phyloP scores from a whole-genome alignment of 2,113 vertebrate species.

The Aepyceros melampus region DNA sequence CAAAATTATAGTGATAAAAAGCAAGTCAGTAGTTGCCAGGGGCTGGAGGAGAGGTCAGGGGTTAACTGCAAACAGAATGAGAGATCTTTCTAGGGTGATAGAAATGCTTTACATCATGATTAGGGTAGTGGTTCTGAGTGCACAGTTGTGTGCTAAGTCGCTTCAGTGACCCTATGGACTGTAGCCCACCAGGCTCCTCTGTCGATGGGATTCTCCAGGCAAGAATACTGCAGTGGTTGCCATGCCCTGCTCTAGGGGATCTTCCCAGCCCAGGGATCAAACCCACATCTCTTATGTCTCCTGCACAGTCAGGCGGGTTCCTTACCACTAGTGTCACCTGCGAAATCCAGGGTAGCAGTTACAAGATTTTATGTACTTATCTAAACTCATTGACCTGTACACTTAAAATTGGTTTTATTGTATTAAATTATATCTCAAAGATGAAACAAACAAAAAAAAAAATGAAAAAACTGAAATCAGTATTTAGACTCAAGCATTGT shows the following conservation, averaged over 20 bases:
- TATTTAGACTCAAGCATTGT: background rate
- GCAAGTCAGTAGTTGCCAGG: background rate
- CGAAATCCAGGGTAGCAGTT: background rate
- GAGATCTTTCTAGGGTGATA: background rate
- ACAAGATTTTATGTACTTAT: background rate
- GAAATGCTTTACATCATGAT: background rate
- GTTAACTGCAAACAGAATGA: background rate
- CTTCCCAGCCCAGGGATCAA: background rate
- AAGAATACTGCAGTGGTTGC: background rate
- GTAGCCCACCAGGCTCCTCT: background rate
- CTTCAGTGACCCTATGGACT: background rate
- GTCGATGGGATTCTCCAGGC: background rate
- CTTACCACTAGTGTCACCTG: background rate
- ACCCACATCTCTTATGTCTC: background rate
- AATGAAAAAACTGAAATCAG: background rate
- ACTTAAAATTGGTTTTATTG: conserved; percentile 10
- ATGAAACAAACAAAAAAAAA: background rate
- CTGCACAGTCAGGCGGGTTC: background rate
- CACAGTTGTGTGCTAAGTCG: background rate
- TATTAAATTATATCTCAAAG: background rate
- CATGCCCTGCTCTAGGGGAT: background rate
- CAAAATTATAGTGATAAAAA: background rate
- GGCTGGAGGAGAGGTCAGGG: background rate
- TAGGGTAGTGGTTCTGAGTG: background rate
- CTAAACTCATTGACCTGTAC: background rate